These are phyloP conservation scores for Eriocheir sinensis DNA, from an alignment of 1,140 invertebrate species.

Conservation along the genomic window DNA sequence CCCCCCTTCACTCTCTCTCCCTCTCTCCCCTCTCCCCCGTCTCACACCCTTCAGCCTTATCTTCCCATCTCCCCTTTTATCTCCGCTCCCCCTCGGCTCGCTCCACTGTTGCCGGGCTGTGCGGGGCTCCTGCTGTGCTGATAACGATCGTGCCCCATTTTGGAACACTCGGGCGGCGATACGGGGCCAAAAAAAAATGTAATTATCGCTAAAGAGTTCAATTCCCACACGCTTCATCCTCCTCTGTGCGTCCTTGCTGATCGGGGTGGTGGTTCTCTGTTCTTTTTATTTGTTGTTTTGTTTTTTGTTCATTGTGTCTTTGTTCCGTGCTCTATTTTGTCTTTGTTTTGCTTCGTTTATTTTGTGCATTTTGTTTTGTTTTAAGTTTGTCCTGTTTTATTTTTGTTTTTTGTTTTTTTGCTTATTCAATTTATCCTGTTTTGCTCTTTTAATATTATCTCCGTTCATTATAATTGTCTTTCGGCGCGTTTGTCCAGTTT, in stretches of 20 bases:
- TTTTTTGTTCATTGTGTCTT: background rate
- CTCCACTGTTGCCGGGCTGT: background rate
- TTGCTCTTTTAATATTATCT: background rate
- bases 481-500: background rate
- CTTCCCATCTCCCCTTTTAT: background rate
- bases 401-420: background rate
- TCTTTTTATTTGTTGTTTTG: background rate
- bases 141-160: background rate
- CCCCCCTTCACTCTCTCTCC: background rate
- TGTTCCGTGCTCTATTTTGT: background rate
- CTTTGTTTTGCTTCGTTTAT: background rate
- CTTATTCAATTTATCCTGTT: background rate
- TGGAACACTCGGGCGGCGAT: background rate
- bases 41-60: background rate
- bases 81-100: background rate
- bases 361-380: background rate
- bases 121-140: background rate
- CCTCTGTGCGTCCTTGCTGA: background rate
- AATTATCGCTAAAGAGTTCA: background rate
- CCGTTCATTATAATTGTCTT: too few species aligned
- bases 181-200: background rate
- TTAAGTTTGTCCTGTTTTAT: background rate
- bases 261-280: too few species aligned
- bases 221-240: background rate
- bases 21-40: background rate